Conservation (phyloP, 2,888 invertebrate genomes). For the Syritta pipiens region DNA sequence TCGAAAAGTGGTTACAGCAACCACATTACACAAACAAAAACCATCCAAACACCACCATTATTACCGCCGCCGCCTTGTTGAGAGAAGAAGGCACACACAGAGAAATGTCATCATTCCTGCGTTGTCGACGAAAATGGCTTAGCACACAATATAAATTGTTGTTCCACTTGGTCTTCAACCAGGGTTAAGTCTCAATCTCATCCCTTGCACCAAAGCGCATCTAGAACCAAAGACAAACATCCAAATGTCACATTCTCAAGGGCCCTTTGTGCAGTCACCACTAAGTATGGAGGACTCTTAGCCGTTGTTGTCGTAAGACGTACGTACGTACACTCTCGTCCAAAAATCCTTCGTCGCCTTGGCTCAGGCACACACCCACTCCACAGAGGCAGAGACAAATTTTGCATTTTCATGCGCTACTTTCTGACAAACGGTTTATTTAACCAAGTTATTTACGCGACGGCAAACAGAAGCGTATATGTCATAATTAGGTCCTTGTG, state of each 20-base stretch:
- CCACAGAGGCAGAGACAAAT: slow-evolving; percentile 23
- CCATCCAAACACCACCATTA: neutral
- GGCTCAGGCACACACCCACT: slow-evolving; percentile 13
- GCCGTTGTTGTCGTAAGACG: slow-evolving; percentile 43
- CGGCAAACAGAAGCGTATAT: slow-evolving; percentile 65
- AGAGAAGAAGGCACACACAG: neutral
- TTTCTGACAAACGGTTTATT: slow-evolving; percentile 62
- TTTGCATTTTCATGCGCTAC: slow-evolving; percentile 40
- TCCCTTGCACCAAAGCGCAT: slow-evolving; percentile 26
- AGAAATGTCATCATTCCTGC: slow-evolving; percentile 40
- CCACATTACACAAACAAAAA: neutral
- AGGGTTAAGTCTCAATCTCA: slow-evolving; percentile 36
- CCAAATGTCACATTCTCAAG: slow-evolving; percentile 57
- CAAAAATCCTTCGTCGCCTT: slow-evolving; percentile 35
- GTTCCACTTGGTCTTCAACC: slow-evolving; percentile 47
- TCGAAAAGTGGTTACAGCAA: slow-evolving; percentile 7
- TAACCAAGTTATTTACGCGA: slow-evolving; percentile 64
- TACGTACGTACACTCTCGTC: slow-evolving; percentile 23
- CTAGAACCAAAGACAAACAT: slow-evolving; percentile 55
- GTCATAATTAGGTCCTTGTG: slow-evolving; percentile 60
- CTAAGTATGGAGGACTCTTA: slow-evolving; percentile 51
- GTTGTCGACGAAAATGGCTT: slow-evolving; percentile 56
- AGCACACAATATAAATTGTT: slow-evolving; percentile 61
- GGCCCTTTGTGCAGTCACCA: slow-evolving; percentile 58
- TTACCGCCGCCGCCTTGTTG: neutral